A percentile compares a stretch with the other conserved stretches of the same genome.
Conservation (phyloP, 2,113 vertebrate species). For the Cygnus buccinator region DNA sequence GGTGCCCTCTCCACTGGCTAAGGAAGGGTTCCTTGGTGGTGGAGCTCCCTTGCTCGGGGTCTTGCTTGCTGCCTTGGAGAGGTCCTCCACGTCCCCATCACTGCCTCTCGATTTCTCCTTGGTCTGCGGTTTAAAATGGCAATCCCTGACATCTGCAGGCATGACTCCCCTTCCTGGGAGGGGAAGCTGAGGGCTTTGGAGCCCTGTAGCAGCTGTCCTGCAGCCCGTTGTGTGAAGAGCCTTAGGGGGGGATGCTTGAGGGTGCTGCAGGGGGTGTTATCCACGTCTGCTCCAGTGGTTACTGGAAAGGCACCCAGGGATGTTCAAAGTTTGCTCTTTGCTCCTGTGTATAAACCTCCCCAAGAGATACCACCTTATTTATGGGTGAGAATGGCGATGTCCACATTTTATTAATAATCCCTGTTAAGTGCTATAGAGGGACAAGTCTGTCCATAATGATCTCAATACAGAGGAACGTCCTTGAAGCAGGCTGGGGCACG, state of each 20-base stretch:
- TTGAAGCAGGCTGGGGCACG: background rate
- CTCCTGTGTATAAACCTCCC: background rate
- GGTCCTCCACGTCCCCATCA: background rate
- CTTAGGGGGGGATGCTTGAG: background rate
- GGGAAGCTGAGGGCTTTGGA: background rate
- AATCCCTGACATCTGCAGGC: background rate
- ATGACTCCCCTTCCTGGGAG: background rate
- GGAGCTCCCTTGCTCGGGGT: background rate
- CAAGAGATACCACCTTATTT: background rate
- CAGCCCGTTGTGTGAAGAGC: accelerated
- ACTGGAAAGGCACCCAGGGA: background rate
- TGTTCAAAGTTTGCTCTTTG: background rate
- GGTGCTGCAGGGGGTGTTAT: background rate
- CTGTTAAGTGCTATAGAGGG: background rate
- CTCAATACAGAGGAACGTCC: background rate
- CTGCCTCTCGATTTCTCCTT: background rate
- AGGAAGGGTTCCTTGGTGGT: background rate
- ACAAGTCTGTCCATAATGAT: background rate
- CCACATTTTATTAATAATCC: background rate
- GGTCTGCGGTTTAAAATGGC: background rate
- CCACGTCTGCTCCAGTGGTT: background rate
- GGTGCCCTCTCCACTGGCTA: background rate
- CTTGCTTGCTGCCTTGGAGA: background rate
- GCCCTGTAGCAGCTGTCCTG: background rate
- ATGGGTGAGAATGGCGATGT: background rate